Evolutionary conservation across 1,140 invertebrate species (phyloP), one percentile per base, ranked within the genome.

Genomic region (Drosophila willistoni): DNA sequence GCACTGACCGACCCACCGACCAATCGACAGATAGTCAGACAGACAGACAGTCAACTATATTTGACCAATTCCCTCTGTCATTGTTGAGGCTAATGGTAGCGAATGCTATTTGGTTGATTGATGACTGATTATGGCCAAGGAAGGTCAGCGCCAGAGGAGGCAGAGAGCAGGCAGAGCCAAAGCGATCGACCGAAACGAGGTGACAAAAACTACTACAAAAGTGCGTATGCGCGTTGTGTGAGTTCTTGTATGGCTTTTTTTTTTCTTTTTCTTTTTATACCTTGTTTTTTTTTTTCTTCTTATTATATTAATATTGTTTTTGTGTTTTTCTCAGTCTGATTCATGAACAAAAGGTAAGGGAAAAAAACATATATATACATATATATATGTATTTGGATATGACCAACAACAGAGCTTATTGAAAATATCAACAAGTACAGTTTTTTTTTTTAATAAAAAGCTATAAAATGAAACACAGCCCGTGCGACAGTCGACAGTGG

Each of bases 341-440:
- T 89, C 77, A 87, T 83, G 64, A 65, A 54, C 42, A 71, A 55
- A 65, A 51, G 44, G 44, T 22, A 41, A 62, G 29, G 12, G 25
- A 55, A 57, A 36, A 64, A 67, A 7, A 55, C 54, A 70, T 51
- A 25, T 22, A 51, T 3, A 19, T 10, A 47, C 2, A 2, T 17
- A 19, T 9, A 10, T 51, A 51, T 10, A 51, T 47, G 17, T 47
- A 47, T 42, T 14, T 42, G 41, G 12, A 54, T 42, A 54, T 42
- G 51, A 60, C 47, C 55, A 44, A 33, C 44, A 22, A 57, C 63
- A 33, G 47, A 77, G 75, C 74, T 78, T 78, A 78, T 78, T 78
- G 75, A 77, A 72, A 64, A 77, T 71, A 77, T 78, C 76, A 78
- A 78, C 76, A 87, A 87, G 83, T 87, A 87, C 83, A 87, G 83